phyloP scores from a whole-genome alignment of 2,113 vertebrate species.

The Dinomys branickii region DNA sequence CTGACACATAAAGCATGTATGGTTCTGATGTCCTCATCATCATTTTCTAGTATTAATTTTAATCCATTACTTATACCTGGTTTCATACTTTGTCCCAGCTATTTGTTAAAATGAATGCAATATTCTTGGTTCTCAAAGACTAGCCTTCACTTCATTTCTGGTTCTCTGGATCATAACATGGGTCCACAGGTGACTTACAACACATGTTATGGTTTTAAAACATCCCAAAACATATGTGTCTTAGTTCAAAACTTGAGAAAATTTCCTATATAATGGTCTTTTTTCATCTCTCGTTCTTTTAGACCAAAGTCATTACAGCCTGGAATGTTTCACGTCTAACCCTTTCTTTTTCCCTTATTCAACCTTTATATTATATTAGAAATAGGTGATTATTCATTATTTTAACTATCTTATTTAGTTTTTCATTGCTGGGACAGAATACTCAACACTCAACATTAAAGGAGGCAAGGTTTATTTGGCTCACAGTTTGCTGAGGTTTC shows the following conservation, averaged over 20 bases:
- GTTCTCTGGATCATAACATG: not conserved
- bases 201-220: not conserved
- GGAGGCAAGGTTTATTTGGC: not conserved
- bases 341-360: not conserved
- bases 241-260: not conserved
- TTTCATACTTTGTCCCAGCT: not conserved
- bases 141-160: not conserved
- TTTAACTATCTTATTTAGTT: not conserved
- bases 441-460: not conserved
- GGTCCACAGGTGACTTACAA: not conserved
- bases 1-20: not conserved
- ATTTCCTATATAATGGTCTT: no score
- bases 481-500: not conserved
- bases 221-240: not conserved
- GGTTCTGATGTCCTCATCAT: not conserved
- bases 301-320: not conserved
- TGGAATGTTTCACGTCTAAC: fast-evolving
- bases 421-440: not conserved
- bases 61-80: not conserved
- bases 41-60: not conserved
- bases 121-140: not conserved
- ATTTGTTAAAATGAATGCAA: not conserved
- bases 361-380: not conserved
- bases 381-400: not conserved
- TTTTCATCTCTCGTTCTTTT: not conserved